Conservation (phyloP, 2,113 vertebrate genomes). For the Chaetorhynchus papuensis region DNA sequence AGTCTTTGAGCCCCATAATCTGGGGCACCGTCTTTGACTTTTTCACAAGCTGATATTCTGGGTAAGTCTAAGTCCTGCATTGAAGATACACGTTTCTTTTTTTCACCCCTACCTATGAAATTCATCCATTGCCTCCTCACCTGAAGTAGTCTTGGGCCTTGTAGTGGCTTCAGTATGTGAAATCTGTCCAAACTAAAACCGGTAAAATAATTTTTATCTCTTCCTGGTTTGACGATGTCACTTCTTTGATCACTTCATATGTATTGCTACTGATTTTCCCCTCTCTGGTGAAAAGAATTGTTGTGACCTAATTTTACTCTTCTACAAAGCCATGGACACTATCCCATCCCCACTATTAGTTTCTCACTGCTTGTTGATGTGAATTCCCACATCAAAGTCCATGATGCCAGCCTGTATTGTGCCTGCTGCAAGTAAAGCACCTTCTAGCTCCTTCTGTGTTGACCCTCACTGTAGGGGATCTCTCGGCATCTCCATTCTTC, state of each 20-base stretch:
- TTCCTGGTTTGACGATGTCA: background rate
- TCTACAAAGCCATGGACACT: rapidly evolving
- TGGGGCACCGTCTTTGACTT: background rate
- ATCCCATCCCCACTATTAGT: background rate
- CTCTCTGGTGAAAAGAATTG: background rate
- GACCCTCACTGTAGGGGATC: background rate
- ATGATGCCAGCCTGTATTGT: background rate
- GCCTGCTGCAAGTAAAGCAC: background rate
- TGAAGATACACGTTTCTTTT: background rate
- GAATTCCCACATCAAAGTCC: background rate
- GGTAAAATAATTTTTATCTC: background rate
- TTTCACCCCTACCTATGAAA: background rate
- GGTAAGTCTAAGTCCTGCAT: background rate
- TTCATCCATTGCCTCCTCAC: background rate
- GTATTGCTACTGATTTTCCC: background rate
- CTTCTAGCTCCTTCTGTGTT: background rate
- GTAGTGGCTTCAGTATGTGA: background rate
- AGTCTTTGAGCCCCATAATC: background rate
- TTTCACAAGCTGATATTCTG: background rate
- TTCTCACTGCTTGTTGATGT: background rate
- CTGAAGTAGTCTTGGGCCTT: background rate
- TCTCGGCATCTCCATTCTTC: background rate
- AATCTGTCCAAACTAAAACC: background rate
- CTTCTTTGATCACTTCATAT: background rate
- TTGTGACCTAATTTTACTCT: background rate